Base-by-base conservation (phyloP, 2,888 invertebrate species). In the Pyralis farinalis region DNA sequence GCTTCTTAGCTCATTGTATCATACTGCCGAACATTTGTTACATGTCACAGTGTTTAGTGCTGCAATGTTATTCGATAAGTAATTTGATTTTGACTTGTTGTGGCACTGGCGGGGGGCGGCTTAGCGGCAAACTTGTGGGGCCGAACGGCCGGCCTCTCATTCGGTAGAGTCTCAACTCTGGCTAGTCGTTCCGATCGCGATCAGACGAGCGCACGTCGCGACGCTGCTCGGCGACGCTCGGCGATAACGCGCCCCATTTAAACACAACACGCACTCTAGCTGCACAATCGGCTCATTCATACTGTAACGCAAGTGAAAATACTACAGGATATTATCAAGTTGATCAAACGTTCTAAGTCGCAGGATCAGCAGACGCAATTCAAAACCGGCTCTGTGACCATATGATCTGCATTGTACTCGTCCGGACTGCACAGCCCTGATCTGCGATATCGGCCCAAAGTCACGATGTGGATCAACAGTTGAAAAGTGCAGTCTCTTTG, bases 231-330 rank as follows among this genome's bases (percentile, higher is more conserved):
- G 50, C 51, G 53, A 61, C 61, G 54, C 55, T 55, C 47, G 49
- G 58, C 68, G 80, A 84, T 82, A 84, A 78, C 82, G 76, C 76
- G 81, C 72, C 73, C 78, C 63, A 74, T 74, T 83, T 77, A 71
- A 78, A 76, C 66, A 44, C 61, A 67, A 71, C 72, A 64, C 66
- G 66, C 70, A 63, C 63, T 63, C 60, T 63, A 71, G 62, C 63
- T 63, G 55, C 64, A 70, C 65, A 72, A 71, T 59, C 63, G 53
- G 49, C 58, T 55, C 61, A 59, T 63, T 63, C 63, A 70, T 65
- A 54, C 46, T 66, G 37, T 30, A 21, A 37, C 28, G n/a, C n/a
- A n/a, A n/a, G n/a, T n/a, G n/a, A n/a, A n/a, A n/a, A n/a, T 40
- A 50, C 46, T 50, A 50, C 51, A 37, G 61, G 47, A 56, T 49